Evolutionary conservation across 2,797 vertebrate genomes (phyloP).

Genomic region (Nannoperca australis): DNA sequence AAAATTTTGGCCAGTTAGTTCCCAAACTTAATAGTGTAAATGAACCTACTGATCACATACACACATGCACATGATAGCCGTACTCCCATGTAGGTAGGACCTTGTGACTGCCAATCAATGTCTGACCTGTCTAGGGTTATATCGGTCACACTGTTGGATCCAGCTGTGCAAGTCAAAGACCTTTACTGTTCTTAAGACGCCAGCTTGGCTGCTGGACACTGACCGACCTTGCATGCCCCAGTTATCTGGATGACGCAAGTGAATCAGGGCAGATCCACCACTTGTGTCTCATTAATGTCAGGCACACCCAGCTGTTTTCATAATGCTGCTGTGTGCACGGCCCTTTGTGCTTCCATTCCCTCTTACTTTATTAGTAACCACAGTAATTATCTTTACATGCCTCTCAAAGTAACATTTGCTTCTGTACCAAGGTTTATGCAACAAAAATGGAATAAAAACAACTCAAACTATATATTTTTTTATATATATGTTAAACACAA

Average conservation of each 20-base stretch:
- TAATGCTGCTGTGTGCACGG: constrained; percentile 39
- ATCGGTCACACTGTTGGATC: constrained; percentile 22
- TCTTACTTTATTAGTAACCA: constrained; percentile 31
- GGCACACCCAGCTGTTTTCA: constrained; percentile 76
- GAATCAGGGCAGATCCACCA: constrained; percentile 72
- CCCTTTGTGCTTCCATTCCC: constrained; percentile 35
- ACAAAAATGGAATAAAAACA: not conserved
- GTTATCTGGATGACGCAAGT: constrained; percentile 73
- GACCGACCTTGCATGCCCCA: constrained; percentile 54
- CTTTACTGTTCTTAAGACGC: constrained; percentile 19
- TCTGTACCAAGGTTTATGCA: not conserved
- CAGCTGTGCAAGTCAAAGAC: constrained; percentile 9
- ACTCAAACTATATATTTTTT: not conserved
- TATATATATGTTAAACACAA: not conserved
- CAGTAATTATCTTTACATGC: constrained; percentile 10
- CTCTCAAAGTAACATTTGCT: not conserved
- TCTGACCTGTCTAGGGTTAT: constrained; percentile 32
- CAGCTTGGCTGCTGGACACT: constrained; percentile 40
- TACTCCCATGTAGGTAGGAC: constrained; percentile 30
- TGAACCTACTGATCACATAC: constrained; percentile 49
- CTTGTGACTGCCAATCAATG: constrained; percentile 28
- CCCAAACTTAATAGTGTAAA: constrained; percentile 53
- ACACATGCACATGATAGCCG: constrained; percentile 33
- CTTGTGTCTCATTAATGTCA: constrained; percentile 75
- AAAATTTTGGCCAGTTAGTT: constrained; percentile 28